Base-by-base conservation (phyloP, 2,888 invertebrate genomes). In the Megalurothrips usitatus region DNA sequence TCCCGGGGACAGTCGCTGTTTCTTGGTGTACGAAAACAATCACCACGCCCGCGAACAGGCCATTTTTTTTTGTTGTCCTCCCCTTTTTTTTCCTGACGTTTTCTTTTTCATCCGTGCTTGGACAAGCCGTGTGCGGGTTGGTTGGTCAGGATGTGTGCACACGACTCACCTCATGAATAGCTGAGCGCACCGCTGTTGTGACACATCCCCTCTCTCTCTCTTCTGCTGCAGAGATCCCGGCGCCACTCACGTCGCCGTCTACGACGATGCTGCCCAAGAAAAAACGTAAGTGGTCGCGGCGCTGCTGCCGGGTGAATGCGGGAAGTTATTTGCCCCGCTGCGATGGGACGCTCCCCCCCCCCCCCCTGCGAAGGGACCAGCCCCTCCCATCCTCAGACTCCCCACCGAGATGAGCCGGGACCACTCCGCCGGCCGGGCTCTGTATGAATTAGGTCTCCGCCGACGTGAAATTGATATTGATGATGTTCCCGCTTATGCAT, bases 401-500 rank as follows among this genome's bases (percentile, higher is more conserved):
- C 14, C 6, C 52, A 10, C 58, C 14, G 14, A 17, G 58, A 58
- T 58, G 58, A 58, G 58, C 58, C 17, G 58, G 58, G 58, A 58
- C 17, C 58, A 58, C 58, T 58, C 34, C 34, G 34, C 34, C 34
- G 34, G 34, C 34, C 34, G 34, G 58, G 58, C 58, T 75, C 68
- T 10, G 68, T 75, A 75, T 75, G 68, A 75, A 75, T 75, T 75
- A 75, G 68, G 68, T 75, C 68, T 26, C 26, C 68, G 68, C 26
- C 23, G 68, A 75, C 68, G 68, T 26, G 26, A 75, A 75, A 75
- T 75, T 75, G 68, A 75, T 75, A 75, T 75, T 75, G 68, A 75
- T 75, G 68, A 75, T 75, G 68, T 75, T 75, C 68, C 68, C 68
- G 68, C 68, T 75, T 75, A 75, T 75, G 68, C 68, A 75, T 75